Evolutionary conservation across 2,113 vertebrate genomes (phyloP).

Genomic region (Syrmaticus mikado): DNA sequence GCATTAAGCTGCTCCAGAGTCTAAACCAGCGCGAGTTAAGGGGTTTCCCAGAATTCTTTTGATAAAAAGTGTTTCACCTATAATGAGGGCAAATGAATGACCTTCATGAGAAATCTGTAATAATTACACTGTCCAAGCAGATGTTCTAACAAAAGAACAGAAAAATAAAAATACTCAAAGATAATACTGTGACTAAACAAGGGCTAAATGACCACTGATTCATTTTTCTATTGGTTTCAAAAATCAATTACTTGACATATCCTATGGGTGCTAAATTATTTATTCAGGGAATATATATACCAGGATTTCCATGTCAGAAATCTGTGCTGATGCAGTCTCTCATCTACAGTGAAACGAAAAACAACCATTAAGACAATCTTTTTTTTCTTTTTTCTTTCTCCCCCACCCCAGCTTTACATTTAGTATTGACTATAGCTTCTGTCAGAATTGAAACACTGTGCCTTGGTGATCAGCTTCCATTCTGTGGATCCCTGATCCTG

Average conservation of each 20-base stretch:
- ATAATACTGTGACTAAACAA: not conserved
- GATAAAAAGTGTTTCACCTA: not conserved
- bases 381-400: not conserved
- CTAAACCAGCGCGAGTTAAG: not conserved
- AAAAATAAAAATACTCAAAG: not conserved
- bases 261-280: not conserved
- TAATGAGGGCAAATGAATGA: not conserved
- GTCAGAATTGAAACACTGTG: not conserved
- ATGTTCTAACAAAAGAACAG: not conserved
- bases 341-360: slow-evolving; percentile 9
- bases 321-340: not conserved
- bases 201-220: not conserved
- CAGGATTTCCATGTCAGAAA: not conserved
- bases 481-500: not conserved
- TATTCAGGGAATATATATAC: not conserved
- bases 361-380: not conserved
- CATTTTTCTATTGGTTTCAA: not conserved
- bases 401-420: not conserved
- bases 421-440: not conserved
- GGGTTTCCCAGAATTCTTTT: not conserved
- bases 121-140: not conserved
- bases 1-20: not conserved
- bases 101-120: not conserved
- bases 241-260: not conserved
- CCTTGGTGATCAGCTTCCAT: not conserved